Evolutionary conservation across 2,888 invertebrate species (phyloP).

Genomic region (Lasioglossum marginatum): DNA sequence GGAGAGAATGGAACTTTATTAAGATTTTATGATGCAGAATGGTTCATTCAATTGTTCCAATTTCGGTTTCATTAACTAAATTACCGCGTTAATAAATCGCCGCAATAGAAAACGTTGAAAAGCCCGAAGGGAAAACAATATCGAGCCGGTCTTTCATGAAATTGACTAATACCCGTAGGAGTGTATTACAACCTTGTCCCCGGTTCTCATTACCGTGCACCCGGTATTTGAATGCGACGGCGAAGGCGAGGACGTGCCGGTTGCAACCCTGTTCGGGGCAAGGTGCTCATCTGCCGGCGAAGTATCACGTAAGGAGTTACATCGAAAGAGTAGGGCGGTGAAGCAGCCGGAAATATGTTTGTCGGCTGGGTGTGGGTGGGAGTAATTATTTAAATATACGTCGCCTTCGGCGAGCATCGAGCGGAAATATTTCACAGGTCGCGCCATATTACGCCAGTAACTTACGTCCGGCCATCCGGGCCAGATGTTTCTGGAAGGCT

Average conservation of each 20-base stretch:
- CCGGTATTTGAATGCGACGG: constrained; percentile 61
- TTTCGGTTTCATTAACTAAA: too few species aligned
- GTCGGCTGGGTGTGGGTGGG: constrained; percentile 14
- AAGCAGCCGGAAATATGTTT: constrained; percentile 39
- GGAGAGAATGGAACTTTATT: too few species aligned
- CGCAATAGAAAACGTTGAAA: not conserved
- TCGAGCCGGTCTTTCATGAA: not conserved
- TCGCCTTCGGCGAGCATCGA: constrained; percentile 65
- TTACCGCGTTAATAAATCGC: not conserved
- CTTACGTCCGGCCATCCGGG: constrained; percentile 72
- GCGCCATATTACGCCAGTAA: constrained; percentile 77
- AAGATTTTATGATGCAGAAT: too few species aligned
- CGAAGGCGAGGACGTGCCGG: constrained; percentile 24
- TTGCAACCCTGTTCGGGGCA: constrained; percentile 17
- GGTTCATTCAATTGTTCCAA: too few species aligned
- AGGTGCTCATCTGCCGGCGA: constrained; percentile 27
- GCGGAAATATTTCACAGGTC: constrained; percentile 74
- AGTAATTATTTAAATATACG: constrained; percentile 76
- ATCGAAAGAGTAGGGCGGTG: constrained; percentile 35
- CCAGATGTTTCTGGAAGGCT: constrained; percentile 73
- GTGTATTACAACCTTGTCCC: constrained; percentile 12
- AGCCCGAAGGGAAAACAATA: not conserved
- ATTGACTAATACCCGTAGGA: constrained; percentile 12
- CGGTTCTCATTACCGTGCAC: constrained; percentile 19
- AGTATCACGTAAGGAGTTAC: constrained; percentile 60